A percentile compares a stretch with the other conserved stretches of the same genome.
Conservation (phyloP, 2,888 invertebrate genomes). For the Lasioglossum vierecki region DNA sequence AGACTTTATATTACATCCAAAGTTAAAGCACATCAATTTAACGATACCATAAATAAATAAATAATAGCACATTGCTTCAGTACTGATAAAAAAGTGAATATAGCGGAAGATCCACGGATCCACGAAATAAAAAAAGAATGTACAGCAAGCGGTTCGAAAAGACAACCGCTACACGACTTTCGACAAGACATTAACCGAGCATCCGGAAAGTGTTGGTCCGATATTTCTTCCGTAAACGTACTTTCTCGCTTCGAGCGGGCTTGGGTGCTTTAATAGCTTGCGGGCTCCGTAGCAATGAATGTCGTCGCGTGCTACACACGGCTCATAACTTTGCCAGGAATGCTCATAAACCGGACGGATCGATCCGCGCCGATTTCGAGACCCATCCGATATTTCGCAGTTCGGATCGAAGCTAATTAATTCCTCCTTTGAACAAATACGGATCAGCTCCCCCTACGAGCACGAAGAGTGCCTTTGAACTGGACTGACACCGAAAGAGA, state of each 20-base stretch:
- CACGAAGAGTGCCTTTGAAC: conserved; percentile 22
- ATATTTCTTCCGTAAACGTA: conserved; percentile 7
- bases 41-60: background rate
- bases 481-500: conserved; percentile 30
- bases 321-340: conserved; percentile 7
- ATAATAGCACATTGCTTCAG: too few relatives aligned
- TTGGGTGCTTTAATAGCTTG: background rate
- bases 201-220: background rate
- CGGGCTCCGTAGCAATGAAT: background rate
- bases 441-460: conserved; percentile 36
- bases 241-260: background rate
- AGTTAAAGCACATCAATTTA: background rate
- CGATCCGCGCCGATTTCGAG: background rate
- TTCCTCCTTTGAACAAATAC: conserved; percentile 40
- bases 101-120: background rate
- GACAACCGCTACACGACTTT: background rate
- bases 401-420: conserved; percentile 28
- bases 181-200: background rate
- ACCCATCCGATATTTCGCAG: background rate
- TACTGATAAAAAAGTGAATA: background rate
- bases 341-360: background rate
- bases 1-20: background rate
- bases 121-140: background rate
- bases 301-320: background rate
- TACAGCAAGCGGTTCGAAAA: background rate